Base-by-base conservation (phyloP, 2,797 vertebrate species). In the Sylvia borin region DNA sequence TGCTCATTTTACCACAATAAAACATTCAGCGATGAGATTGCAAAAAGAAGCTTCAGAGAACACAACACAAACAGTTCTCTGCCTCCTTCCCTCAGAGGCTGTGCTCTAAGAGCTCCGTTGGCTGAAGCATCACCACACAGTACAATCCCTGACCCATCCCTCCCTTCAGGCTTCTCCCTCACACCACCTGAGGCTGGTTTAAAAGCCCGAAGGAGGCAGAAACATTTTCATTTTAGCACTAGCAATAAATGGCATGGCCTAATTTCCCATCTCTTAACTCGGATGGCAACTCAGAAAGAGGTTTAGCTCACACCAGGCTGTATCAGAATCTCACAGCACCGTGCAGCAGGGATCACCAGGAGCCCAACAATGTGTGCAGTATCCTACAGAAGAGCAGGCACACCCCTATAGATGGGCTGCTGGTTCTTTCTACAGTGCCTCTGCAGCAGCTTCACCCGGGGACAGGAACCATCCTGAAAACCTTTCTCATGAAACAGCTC, bases 331-430 rank as follows among this genome's bases (percentile, higher is more conserved):
- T 17, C 12, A 51, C 42, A 55, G 60, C 13, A 16, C 32, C 3
- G 7, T 12, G 58, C 43, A 74, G 64, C 81, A 85, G 31, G 62
- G 27, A 29, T 8, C 43, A 50, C 0, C 3, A 60, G 61, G 45
- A 66, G 3, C n/a, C 38, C 76, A 60, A 6, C 1, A 40, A 13
- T 5, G 2, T 2, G 27, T 13, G 1, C 5, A 36, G 78, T 2
- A 34, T 32, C 45, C 68, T 6, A 5, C 1, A 9, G 5, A 90
- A 83, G 0, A 14, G 7, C 40, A 73, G 17, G 48, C 45, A 11
- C 38, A n/a, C 21, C 40, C 73, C 77, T 50, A 36, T 50, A 36
- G 26, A n/a, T 24, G 74, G 50, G 73, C 43, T 80, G 50, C 54
- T 79, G 8, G 19, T 4, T 55, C 48, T 31, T 62, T 40, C 75